phyloP scores from a whole-genome alignment of 2,888 invertebrate genomes.

The Apamea sordens region DNA sequence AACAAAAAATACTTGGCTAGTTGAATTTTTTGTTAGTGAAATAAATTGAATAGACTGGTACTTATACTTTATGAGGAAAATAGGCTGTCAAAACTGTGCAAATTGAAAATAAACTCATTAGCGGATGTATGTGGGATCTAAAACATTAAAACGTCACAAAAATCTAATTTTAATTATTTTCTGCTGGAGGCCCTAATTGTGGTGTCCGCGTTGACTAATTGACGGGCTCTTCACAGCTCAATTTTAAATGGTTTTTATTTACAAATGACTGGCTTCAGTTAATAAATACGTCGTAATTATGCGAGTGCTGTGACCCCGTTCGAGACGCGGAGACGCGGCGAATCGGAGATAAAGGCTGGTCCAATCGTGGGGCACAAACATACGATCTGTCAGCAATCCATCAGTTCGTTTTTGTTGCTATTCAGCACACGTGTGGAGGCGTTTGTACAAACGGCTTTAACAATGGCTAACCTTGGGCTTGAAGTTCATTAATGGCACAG shows the following conservation, averaged over 20 bases:
- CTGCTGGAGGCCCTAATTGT: slow-evolving; percentile 13
- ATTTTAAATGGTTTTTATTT: slow-evolving; percentile 51
- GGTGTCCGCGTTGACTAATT: slow-evolving; percentile 39
- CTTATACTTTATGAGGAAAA: not conserved
- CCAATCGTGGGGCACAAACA: slow-evolving; percentile 54
- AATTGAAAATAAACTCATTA: slow-evolving; percentile 5
- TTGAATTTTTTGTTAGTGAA: not conserved
- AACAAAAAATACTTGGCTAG: not conserved
- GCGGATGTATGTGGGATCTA: not conserved
- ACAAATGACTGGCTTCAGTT: slow-evolving; percentile 44
- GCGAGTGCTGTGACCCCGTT: slow-evolving; percentile 63
- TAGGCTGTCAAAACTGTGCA: not conserved
- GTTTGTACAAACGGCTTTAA: slow-evolving; percentile 70
- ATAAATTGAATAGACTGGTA: not conserved
- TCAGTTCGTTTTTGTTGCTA: slow-evolving; percentile 73
- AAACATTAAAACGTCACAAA: slow-evolving; percentile 11
- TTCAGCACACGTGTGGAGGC: slow-evolving; percentile 72
- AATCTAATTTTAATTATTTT: slow-evolving; percentile 15
- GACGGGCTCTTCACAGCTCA: slow-evolving; percentile 19
- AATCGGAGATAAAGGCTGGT: slow-evolving; percentile 58
- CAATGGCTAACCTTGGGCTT: slow-evolving; percentile 75
- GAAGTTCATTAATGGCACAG: slow-evolving; percentile 68
- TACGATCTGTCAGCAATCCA: slow-evolving; percentile 73
- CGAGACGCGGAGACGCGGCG: slow-evolving; percentile 27
- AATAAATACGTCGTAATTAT: slow-evolving; percentile 61